Evolutionary conservation across 2,888 invertebrate genomes (phyloP).

Genomic region (Drosophila barbarae): DNA sequence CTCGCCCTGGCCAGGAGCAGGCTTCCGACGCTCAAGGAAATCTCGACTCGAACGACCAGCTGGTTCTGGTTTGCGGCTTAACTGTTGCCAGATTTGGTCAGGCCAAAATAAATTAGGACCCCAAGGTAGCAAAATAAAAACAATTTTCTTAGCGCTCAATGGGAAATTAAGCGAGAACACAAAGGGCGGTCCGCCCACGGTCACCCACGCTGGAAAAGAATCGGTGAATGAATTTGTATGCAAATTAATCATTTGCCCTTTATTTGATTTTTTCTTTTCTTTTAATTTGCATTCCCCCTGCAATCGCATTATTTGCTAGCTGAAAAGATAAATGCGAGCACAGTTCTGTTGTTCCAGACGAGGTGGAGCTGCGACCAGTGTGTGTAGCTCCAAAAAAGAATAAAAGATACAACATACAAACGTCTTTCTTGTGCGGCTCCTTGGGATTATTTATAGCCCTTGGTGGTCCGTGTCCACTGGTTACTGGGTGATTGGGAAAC

Average conservation of each 20-base stretch:
- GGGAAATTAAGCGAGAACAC: constrained; percentile 14
- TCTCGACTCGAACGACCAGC: constrained; percentile 8
- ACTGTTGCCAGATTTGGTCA: constrained; percentile 15
- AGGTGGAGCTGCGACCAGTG: constrained; percentile 21
- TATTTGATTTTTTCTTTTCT: constrained; percentile 19
- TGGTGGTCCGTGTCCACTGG: constrained; percentile 32
- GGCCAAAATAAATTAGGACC: constrained; percentile 41
- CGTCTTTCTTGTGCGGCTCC: constrained; percentile 42
- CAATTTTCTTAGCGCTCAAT: constrained; percentile 7
- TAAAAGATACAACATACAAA: constrained; percentile 22
- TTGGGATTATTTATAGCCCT: constrained; percentile 59
- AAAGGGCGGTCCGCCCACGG: constrained; percentile 3
- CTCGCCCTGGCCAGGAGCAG: background rate
- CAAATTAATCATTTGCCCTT: constrained; percentile 49
- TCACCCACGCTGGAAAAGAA: constrained; percentile 9
- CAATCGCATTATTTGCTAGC: constrained; percentile 17
- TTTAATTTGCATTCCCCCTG: constrained; percentile 7
- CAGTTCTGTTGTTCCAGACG: constrained; percentile 5
- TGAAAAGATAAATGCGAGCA: constrained; percentile 30
- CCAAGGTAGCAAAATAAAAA: constrained; percentile 13
- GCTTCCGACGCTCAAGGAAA: background rate
- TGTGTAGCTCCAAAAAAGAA: constrained; percentile 24
- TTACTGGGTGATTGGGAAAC: background rate
- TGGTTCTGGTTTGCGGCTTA: constrained; percentile 11
- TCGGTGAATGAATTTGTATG: constrained; percentile 39